phyloP scores from a whole-genome alignment of 1,140 invertebrate genomes.

The Orchestia grillus region DNA sequence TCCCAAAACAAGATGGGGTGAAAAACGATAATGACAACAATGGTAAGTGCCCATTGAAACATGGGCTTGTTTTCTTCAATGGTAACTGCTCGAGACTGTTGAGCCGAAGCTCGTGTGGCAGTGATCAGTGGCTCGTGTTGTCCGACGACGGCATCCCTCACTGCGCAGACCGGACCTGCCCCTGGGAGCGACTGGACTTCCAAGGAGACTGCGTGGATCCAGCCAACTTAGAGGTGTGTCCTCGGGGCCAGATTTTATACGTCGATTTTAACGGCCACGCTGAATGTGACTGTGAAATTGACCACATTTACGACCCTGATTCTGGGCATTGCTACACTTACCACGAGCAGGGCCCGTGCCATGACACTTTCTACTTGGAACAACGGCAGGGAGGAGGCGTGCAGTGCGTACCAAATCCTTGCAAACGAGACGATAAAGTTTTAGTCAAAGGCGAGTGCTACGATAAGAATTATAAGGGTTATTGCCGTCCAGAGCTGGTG shows the following conservation, averaged over 20 bases:
- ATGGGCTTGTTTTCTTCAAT: not conserved
- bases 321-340: not conserved
- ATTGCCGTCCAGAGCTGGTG: not conserved
- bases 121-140: slow-evolving; percentile 38
- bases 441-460: not conserved
- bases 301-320: slow-evolving; percentile 2
- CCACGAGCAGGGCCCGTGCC: slow-evolving; percentile 46
- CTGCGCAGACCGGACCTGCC: not conserved
- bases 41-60: not conserved
- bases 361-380: not conserved
- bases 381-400: not conserved
- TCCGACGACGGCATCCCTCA: not conserved
- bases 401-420: slow-evolving; percentile 42
- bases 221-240: slow-evolving; percentile 33
- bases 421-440: not conserved
- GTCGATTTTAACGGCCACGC: slow-evolving; percentile 29
- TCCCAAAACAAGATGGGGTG: not conserved
- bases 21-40: not conserved
- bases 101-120: not conserved
- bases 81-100: slow-evolving; percentile 33
- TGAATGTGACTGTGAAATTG: slow-evolving; percentile 34
- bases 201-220: slow-evolving; percentile 49
- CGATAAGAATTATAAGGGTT: slow-evolving; percentile 41
- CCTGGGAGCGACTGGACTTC: slow-evolving; percentile 20
- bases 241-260: slow-evolving; percentile 49